phyloP scores from a whole-genome alignment of 2,797 vertebrate species.

The Gastrophryne carolinensis region DNA sequence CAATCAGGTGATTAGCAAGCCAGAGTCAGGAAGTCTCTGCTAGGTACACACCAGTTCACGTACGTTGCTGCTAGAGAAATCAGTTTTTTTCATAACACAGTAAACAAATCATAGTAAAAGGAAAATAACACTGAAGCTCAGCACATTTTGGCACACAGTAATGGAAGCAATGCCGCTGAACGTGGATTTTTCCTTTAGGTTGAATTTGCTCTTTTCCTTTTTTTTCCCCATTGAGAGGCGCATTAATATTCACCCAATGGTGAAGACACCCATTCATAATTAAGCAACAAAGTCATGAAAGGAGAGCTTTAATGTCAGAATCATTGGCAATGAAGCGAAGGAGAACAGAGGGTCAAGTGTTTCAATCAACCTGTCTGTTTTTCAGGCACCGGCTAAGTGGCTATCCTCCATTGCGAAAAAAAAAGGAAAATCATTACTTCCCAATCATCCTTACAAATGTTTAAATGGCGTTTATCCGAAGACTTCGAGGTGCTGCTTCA shows the following conservation, averaged over 20 bases:
- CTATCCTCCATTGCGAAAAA: slow-evolving; percentile 50
- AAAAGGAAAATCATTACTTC: slow-evolving; percentile 57
- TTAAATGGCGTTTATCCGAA: slow-evolving; percentile 56
- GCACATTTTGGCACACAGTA: too few species aligned
- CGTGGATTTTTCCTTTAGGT: background rate
- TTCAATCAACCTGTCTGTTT: slow-evolving; percentile 64
- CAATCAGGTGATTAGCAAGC: too few species aligned
- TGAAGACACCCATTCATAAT: slow-evolving; percentile 8
- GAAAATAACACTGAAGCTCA: too few species aligned
- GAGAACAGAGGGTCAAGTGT: slow-evolving; percentile 61
- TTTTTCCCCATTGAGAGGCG: background rate
- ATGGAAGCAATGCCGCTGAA: too few species aligned
- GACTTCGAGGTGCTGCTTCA: slow-evolving; percentile 58
- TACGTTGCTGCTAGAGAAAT: too few species aligned
- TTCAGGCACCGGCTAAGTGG: slow-evolving; percentile 54
- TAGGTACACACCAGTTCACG: too few species aligned
- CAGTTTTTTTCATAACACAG: too few species aligned
- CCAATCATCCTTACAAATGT: slow-evolving; percentile 57
- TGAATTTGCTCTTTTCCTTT: background rate
- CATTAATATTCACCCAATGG: background rate
- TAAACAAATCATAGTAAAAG: too few species aligned
- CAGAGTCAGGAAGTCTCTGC: too few species aligned
- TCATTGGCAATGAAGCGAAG: slow-evolving; percentile 56
- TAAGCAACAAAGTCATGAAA: slow-evolving; percentile 55
- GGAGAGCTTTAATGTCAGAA: slow-evolving; percentile 57